Evolutionary conservation across 92 coral and sea anemone species (phyloP).

Genomic region (Isaurus tuberculatus): DNA sequence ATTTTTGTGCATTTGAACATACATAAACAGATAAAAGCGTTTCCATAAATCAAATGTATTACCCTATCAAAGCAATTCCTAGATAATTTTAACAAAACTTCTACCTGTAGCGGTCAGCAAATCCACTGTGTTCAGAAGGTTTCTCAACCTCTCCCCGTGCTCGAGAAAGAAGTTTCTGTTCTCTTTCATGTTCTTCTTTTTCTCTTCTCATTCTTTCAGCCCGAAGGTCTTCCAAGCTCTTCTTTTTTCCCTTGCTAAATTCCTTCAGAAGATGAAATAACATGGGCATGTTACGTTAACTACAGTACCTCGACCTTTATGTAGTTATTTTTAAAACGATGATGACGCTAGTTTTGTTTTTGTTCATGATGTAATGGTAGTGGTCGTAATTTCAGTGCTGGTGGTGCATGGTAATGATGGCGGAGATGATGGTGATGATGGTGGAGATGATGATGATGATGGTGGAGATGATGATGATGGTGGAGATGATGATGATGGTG

Average conservation of each 20-base stretch:
- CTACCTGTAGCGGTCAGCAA: conserved; percentile 72
- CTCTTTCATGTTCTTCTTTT: conserved; percentile 80
- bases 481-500: neutral
- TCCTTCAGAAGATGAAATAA: conserved; percentile 25
- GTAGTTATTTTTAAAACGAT: too few species aligned
- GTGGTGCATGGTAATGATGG: too few species aligned
- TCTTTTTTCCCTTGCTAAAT: conserved; percentile 51
- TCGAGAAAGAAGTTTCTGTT: conserved; percentile 67
- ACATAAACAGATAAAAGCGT: too few species aligned
- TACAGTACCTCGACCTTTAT: neutral
- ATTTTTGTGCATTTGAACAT: too few species aligned
- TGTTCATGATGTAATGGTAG: too few species aligned
- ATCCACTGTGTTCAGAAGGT: conserved; percentile 21
- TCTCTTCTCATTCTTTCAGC: conserved; percentile 90
- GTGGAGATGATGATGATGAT: neutral
- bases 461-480: neutral
- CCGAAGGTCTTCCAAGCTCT: conserved; percentile 87
- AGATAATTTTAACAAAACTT: neutral
- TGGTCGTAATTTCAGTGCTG: too few species aligned
- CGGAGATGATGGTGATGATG: neutral
- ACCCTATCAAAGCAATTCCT: neutral
- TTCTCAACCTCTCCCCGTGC: conserved; percentile 63
- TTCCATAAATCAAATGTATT: neutral
- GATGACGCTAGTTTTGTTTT: too few species aligned
- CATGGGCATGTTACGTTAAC: neutral